Conservation (phyloP, 2,888 invertebrate species). For the Smittia sp. region DNA sequence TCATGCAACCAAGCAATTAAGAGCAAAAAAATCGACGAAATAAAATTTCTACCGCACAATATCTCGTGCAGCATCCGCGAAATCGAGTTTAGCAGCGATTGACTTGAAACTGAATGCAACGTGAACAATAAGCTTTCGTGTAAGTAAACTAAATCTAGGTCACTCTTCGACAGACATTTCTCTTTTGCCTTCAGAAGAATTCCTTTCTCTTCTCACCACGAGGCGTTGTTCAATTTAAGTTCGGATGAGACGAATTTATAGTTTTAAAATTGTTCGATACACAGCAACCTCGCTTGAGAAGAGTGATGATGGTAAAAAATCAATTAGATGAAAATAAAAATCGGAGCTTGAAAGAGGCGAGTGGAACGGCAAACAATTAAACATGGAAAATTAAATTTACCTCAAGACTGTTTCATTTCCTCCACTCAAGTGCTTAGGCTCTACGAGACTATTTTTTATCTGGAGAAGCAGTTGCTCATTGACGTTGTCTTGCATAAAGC, state of each 20-base stretch:
- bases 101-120: conserved; percentile 11
- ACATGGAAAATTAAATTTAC: conserved; percentile 10
- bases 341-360: not conserved
- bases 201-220: not conserved
- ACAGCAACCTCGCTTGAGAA: not conserved
- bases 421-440: not conserved
- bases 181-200: not conserved
- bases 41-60: not conserved
- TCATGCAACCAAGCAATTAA: conserved; percentile 40
- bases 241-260: not conserved
- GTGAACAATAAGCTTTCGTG: conserved; percentile 12
- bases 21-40: conserved; percentile 32
- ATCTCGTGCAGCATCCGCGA: not conserved
- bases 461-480: not conserved
- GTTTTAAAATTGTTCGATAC: not conserved
- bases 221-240: conserved; percentile 15
- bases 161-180: conserved; percentile 19
- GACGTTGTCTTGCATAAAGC: not conserved
- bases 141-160: not conserved
- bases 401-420: not conserved
- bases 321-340: conserved; percentile 22
- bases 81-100: not conserved
- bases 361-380: conserved; percentile 21
- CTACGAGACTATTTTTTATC: not conserved
- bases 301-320: conserved; percentile 26